Conservation (phyloP, 2,113 vertebrate species). For the Daphoenositta chrysoptera region DNA sequence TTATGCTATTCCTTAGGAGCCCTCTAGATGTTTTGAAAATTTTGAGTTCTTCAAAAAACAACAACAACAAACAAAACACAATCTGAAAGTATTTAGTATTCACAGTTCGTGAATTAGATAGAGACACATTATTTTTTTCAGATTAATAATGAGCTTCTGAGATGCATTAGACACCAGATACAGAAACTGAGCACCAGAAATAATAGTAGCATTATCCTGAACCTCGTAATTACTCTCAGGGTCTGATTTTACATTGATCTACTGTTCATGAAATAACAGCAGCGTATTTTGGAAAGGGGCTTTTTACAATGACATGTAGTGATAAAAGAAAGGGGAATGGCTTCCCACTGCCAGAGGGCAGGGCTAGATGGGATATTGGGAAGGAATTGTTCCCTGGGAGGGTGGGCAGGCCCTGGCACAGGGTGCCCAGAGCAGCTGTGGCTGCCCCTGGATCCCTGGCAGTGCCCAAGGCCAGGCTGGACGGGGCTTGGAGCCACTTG, state of each 20-base stretch:
- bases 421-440: not conserved
- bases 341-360: not conserved
- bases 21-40: slow-evolving; percentile 42
- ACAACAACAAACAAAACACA: slow-evolving; percentile 35
- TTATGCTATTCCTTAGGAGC: slow-evolving; percentile 24
- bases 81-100: slow-evolving; percentile 33
- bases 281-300: not conserved
- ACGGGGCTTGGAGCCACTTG: not conserved
- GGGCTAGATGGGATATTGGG: not conserved
- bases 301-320: not conserved
- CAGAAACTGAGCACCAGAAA: slow-evolving; percentile 38
- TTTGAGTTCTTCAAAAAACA: not conserved
- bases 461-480: not conserved
- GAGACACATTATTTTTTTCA: slow-evolving; percentile 35
- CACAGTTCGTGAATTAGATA: slow-evolving; percentile 27
- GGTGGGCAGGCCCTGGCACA: not conserved
- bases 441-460: not conserved
- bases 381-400: fast-evolving
- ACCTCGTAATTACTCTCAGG: slow-evolving; percentile 55
- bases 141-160: slow-evolving; percentile 54
- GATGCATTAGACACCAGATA: slow-evolving; percentile 54
- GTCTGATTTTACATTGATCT: slow-evolving; percentile 42
- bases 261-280: slow-evolving; percentile 45
- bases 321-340: not conserved
- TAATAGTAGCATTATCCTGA: slow-evolving; percentile 56